Percentiles rank a stretch among this genome's conserved stretches.
Conservation (phyloP, 2,797 vertebrate genomes). For the Melanotaenia boesemani region DNA sequence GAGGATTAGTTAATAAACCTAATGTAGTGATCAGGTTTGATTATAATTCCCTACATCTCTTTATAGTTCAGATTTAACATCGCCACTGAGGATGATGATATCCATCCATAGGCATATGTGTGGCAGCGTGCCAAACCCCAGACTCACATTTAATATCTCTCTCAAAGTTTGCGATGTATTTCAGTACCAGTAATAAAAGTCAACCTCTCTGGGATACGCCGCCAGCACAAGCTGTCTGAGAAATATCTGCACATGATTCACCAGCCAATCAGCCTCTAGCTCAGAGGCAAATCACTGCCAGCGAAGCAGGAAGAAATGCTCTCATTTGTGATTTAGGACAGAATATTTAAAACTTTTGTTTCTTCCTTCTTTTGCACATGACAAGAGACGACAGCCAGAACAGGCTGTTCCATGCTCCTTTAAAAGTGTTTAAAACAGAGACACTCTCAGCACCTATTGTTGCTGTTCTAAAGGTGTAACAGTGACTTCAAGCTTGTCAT, state of each 20-base stretch:
- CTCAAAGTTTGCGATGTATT: constrained; percentile 53
- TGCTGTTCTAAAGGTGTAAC: constrained; percentile 8
- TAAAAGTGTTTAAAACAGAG: constrained; percentile 16
- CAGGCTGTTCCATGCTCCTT: constrained; percentile 23
- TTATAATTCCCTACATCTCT: background rate
- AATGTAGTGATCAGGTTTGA: background rate
- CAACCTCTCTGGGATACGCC: constrained; percentile 21
- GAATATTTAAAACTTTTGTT: constrained; percentile 29
- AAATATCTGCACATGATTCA: constrained; percentile 27
- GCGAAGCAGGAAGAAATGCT: constrained; percentile 4
- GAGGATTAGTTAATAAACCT: background rate
- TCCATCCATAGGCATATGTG: background rate
- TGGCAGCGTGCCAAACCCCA: constrained; percentile 8
- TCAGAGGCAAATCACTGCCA: constrained; percentile 28
- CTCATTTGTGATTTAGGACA: constrained; percentile 16
- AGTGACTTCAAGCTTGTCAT: constrained; percentile 23
- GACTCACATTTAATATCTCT: constrained; percentile 39
- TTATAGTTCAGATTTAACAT: background rate
- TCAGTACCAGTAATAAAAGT: constrained; percentile 53
- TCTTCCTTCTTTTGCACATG: constrained; percentile 5
- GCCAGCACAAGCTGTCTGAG: constrained; percentile 26
- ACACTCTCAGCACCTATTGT: background rate
- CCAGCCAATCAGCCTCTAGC: constrained; percentile 12
- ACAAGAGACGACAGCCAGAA: constrained; percentile 12
- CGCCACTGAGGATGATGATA: background rate